Evolutionary conservation across 2,113 vertebrate genomes (phyloP), one percentile per base, ranked within the genome.

Genomic region (Chaenocephalus aceratus): DNA sequence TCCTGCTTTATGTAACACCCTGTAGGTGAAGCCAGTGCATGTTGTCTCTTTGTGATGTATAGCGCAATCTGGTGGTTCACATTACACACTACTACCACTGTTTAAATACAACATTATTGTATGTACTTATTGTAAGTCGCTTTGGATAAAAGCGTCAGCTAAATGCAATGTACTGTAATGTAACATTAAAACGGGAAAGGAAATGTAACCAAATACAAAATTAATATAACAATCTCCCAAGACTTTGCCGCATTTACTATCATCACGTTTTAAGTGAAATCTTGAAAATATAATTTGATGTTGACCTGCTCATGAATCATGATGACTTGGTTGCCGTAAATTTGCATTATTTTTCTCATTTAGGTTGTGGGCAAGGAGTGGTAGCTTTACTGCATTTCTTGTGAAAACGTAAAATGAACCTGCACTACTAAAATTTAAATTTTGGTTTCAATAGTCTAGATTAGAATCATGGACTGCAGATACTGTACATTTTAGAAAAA

Each of bases 31-130:
- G 53, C 10, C 66, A 26, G 23, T 26, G 23, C 23, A 26, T 26
- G 23, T 4, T 57, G 72, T 61, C 23, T 72, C 10, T 69, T 4
- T 11, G 8, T 58, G 62, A 58, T 8, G 30, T 54, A 3, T 56
- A 58, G 60, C 18, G 45, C 80, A 80, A 65, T 75, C 86, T 86
- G 59, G 18, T 85, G 90, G 81, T 60, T 4, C 0, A 49, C 45
- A 5, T 15, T 30, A 6, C 45, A 70, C 6, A 36, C 3, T n/a
- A 23, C 14, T 67, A 5, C 21, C 1, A 21, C 21, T 52, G 46
- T 15, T 15, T 41, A 26, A 30, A 48, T 8, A 7, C 23, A 52
- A 21, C 21, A 21, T 21, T 21, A 21, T 21, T 21, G 21, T 21
- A 21, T 21, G 21, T 21, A 21, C 21, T 21, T 21, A 21, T 21